Evolutionary conservation across 2,797 vertebrate species (phyloP), one percentile per base, ranked within the genome.

Genomic region (Hyperoplus lanceolatus): DNA sequence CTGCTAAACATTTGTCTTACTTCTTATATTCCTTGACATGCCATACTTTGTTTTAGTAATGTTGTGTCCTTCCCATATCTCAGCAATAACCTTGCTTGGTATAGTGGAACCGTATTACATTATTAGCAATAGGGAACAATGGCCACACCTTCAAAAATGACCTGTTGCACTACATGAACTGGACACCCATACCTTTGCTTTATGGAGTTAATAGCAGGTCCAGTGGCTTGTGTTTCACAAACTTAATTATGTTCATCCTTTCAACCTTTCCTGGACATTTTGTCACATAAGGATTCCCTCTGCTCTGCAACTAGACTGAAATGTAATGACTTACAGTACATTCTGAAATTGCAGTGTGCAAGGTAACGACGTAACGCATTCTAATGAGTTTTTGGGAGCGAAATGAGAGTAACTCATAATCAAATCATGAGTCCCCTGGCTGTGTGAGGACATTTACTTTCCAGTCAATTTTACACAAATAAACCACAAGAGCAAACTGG

Each of bases 291-390:
- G 73, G 58, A 64, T 77, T 86, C 74, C 57, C 75, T 82, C 78
- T 57, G 57, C 83, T 55, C 64, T 53, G 63, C 63, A n/a, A 80
- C 41, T 48, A 39, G 55, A 79, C 45, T 77, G 48, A 87, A 82
- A 86, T 77, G 70, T 75, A 68, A 87, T 88, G 74, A 84, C 76
- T 80, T 69, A 71, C n/a, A 21, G 36, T 79, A 72, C 64, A 9
- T 80, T 87, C 29, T 50, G 51, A 53, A 79, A 80, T 43, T 80
- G 58, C 58, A 63, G 76, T 54, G 29, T 10, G 41, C 0, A 4
- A 74, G 72, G 82, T 89, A 55, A 29, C 4, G 18, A 43, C 16
- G 48, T 55, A 38, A 12, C 41, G 39, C 9, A 3, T 56, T 41
- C 12, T 81, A 82, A 84, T 85, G 64, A 54, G 42, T 59, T 83